These are phyloP conservation scores for Leucophenga maculata DNA, from an alignment of 2,888 invertebrate genomes.

Conservation along the genomic window DNA sequence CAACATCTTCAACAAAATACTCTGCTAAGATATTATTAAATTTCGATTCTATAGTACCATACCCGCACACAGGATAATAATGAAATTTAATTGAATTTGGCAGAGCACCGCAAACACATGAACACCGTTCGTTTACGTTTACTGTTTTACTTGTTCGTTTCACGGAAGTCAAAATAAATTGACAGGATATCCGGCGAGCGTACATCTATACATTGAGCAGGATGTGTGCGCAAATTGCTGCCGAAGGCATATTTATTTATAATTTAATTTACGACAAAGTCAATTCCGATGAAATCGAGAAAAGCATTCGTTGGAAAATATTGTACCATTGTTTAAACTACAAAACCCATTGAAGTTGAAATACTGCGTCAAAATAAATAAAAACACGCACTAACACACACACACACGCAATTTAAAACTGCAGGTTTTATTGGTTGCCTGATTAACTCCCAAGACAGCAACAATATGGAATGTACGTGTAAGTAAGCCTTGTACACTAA, in stretches of 20 bases:
- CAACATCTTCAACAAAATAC: too few relatives aligned
- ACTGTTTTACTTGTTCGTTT: not conserved
- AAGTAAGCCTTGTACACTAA: not conserved
- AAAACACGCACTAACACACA: not conserved
- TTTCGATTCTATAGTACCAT: too few relatives aligned
- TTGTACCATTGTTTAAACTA: not conserved
- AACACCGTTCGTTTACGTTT: too few relatives aligned
- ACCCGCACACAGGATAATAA: not conserved
- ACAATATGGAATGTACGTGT: not conserved
- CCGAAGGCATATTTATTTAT: constrained; percentile 12
- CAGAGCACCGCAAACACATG: too few relatives aligned
- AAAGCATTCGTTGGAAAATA: too few relatives aligned
- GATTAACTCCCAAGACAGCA: constrained; percentile 21
- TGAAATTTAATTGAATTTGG: not conserved
- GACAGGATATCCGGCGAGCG: constrained; percentile 15
- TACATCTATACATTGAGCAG: not conserved
- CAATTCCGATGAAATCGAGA: not conserved
- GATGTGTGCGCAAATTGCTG: constrained; percentile 1
- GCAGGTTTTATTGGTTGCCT: constrained; percentile 4
- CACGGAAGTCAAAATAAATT: constrained; percentile 22
- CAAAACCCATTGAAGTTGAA: not conserved
- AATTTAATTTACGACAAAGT: constrained; percentile 21
- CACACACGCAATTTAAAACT: not conserved
- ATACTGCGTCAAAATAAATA: not conserved
- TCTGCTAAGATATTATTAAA: too few relatives aligned